phyloP scores from a whole-genome alignment of 2,113 vertebrate species.

The Lontra canadensis region DNA sequence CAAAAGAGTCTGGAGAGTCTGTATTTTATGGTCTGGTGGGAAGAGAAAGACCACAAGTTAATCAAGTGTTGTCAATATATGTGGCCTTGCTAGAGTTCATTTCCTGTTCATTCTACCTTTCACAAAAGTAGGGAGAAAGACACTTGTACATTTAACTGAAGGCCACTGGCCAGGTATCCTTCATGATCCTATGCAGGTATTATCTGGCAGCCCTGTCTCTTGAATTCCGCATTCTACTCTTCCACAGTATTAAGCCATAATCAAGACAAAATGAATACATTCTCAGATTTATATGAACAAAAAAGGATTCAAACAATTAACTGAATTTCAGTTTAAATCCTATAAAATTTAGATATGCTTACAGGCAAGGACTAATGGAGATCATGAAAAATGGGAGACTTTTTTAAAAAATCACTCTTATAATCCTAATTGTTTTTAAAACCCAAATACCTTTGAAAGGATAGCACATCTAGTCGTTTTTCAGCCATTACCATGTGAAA shows the following conservation, averaged over 20 bases:
- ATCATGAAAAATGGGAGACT: not conserved
- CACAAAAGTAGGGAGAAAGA: not conserved
- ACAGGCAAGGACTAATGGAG: not conserved
- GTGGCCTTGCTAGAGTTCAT: not conserved
- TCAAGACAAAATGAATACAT: not conserved
- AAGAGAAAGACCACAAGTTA: not conserved
- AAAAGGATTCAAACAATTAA: not conserved
- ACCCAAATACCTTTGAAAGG: not conserved
- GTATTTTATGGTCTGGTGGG: not conserved
- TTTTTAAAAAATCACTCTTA: not conserved
- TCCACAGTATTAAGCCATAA: not conserved
- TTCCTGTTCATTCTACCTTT: not conserved
- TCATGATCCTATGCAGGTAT: not conserved
- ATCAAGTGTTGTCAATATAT: not conserved
- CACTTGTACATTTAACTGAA: not conserved
- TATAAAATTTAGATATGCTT: not conserved
- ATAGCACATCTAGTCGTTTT: not conserved
- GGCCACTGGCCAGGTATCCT: not conserved
- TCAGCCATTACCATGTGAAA: not conserved
- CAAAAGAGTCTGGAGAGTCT: not conserved
- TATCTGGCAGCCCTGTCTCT: not conserved
- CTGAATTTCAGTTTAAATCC: not conserved
- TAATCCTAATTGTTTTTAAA: slow-evolving; percentile 5
- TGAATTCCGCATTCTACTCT: not conserved
- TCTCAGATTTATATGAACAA: not conserved